phyloP scores from a whole-genome alignment of 2,113 vertebrate genomes.

The Raja brachyura region DNA sequence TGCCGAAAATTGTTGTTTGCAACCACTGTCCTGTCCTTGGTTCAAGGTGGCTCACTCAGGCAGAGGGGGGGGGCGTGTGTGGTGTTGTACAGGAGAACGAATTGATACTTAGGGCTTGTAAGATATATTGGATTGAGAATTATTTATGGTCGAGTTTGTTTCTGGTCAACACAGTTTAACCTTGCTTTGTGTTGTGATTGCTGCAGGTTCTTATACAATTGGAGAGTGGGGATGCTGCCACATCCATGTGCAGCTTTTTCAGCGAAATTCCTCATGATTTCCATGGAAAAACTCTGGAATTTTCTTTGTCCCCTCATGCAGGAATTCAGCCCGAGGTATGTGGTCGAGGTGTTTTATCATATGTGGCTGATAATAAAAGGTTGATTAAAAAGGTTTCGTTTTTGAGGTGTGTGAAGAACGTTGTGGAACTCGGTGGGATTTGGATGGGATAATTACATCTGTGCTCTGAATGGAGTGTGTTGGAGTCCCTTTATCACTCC shows the following conservation, averaged over 20 bases:
- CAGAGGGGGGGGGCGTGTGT: neutral
- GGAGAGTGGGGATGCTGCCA: slow-evolving; percentile 19
- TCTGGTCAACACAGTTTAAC: neutral
- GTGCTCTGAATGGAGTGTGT: neutral
- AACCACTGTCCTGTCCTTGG: neutral
- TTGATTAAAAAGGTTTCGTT: neutral
- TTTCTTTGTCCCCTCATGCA: slow-evolving; percentile 28
- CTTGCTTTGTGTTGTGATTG: neutral
- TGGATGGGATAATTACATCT: neutral
- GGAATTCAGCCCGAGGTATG: neutral
- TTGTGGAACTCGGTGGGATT: neutral
- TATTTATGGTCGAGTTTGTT: neutral
- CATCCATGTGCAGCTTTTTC: slow-evolving; percentile 31
- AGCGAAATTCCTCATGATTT: slow-evolving; percentile 33
- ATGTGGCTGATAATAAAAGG: neutral
- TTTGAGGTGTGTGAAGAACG: neutral
- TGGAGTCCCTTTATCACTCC: neutral
- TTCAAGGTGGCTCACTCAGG: neutral
- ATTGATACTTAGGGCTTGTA: no score
- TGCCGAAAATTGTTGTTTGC: neutral
- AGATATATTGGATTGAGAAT: neutral
- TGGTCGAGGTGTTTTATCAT: neutral
- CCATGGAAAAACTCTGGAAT: slow-evolving; percentile 30
- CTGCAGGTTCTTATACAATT: slow-evolving; percentile 10
- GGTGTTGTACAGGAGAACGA: neutral